phyloP scores from a whole-genome alignment of 2,888 invertebrate genomes.

The Thelaira solivaga region DNA sequence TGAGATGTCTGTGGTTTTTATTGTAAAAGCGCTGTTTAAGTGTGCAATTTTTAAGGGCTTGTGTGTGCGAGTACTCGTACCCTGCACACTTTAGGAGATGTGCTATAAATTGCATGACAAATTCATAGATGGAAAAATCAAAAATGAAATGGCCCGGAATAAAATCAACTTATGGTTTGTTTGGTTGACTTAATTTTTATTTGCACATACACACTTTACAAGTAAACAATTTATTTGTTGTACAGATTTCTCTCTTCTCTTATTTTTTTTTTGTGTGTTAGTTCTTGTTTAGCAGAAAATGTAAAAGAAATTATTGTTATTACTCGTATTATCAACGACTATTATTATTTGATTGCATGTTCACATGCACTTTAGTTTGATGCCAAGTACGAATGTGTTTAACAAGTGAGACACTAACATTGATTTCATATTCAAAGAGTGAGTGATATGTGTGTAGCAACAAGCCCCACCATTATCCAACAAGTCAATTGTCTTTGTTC shows the following conservation, averaged over 20 bases:
- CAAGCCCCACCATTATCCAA: too few relatives aligned
- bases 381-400: neutral
- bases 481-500: conserved; percentile 45
- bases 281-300: conserved; percentile 23
- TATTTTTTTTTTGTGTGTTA: neutral
- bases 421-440: conserved; percentile 37
- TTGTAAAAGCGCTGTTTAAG: neutral
- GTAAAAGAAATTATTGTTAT: conserved; percentile 28
- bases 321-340: conserved; percentile 21
- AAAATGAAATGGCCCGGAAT: conserved; percentile 17
- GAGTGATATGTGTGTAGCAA: neutral
- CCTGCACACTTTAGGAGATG: conserved; percentile 12
- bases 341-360: conserved; percentile 54
- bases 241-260: conserved; percentile 34
- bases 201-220: neutral
- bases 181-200: neutral
- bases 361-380: conserved; percentile 39
- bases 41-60: conserved; percentile 17
- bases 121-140: conserved; percentile 13
- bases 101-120: conserved; percentile 42
- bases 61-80: conserved; percentile 9
- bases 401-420: conserved; percentile 42
- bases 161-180: conserved; percentile 31
- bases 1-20: conserved; percentile 33
- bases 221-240: neutral